Conservation (phyloP, 2,797 vertebrate genomes). For the Eptatretus atami region DNA sequence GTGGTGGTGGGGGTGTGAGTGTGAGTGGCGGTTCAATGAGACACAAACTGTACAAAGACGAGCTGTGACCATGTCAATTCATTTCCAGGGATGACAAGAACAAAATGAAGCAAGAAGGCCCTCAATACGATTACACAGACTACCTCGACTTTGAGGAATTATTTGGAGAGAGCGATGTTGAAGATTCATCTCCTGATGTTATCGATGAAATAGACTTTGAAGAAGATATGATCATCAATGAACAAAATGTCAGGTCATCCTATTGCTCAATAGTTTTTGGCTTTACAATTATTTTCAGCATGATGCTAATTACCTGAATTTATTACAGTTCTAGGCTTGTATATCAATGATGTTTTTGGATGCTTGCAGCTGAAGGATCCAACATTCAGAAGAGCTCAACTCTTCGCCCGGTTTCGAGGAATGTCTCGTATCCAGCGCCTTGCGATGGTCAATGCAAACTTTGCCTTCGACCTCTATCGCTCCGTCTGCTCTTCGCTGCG, state of each 20-base stretch:
- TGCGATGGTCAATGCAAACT: slow-evolving; percentile 43
- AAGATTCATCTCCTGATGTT: slow-evolving; percentile 31
- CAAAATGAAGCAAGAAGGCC: too few relatives aligned
- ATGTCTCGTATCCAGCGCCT: slow-evolving; percentile 60
- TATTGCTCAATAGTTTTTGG: too few relatives aligned
- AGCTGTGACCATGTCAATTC: too few relatives aligned
- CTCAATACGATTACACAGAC: slow-evolving; percentile 33
- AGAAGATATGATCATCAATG: too few relatives aligned
- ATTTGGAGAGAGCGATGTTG: slow-evolving; percentile 23
- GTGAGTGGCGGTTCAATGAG: too few relatives aligned
- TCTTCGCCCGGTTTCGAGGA: slow-evolving; percentile 43
- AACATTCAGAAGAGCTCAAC: slow-evolving; percentile 27
- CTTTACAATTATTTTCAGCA: too few relatives aligned
- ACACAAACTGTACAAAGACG: too few relatives aligned
- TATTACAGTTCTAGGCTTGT: too few relatives aligned
- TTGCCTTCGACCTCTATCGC: slow-evolving; percentile 58
- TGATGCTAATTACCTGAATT: too few relatives aligned
- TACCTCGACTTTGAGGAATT: slow-evolving; percentile 58
- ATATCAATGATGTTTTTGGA: slow-evolving; percentile 22
- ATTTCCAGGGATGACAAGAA: too few relatives aligned
- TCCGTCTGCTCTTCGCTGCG: slow-evolving; percentile 30
- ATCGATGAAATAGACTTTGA: slow-evolving; percentile 15
- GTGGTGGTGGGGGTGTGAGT: too few relatives aligned
- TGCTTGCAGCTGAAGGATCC: slow-evolving; percentile 24
- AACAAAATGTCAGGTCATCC: too few relatives aligned